Evolutionary conservation across 2,797 vertebrate genomes (phyloP).

Genomic region (Erethizon dorsatum): DNA sequence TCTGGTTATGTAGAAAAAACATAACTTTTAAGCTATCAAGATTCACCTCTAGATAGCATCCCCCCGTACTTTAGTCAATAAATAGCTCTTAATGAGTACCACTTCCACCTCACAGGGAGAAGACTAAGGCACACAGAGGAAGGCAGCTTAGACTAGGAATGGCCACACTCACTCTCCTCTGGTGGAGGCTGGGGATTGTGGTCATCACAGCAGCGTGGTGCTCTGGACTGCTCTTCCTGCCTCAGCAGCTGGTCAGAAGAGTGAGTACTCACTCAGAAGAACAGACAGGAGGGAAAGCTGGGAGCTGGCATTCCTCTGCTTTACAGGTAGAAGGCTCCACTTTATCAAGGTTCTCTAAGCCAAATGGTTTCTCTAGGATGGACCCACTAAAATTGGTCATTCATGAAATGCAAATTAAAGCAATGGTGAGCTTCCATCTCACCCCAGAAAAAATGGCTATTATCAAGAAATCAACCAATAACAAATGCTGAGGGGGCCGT

Average conservation of each 20-base stretch:
- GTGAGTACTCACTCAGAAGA: background rate
- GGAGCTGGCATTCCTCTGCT: constrained; percentile 1
- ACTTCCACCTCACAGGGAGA: background rate
- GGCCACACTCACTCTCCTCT: background rate
- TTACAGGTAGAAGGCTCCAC: background rate
- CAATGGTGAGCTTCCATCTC: background rate
- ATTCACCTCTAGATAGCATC: constrained; percentile 25
- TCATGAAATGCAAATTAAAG: background rate
- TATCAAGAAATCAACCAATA: background rate
- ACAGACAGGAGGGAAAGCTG: background rate
- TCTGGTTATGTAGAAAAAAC: background rate
- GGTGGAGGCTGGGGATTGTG: background rate
- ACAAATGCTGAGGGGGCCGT: background rate
- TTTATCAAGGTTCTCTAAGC: constrained; percentile 51
- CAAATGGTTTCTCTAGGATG: background rate
- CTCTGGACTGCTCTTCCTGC: background rate
- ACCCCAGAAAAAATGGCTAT: background rate
- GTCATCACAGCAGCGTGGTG: background rate
- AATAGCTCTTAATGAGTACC: constrained; percentile 14
- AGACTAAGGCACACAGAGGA: background rate
- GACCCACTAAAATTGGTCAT: constrained; percentile 9
- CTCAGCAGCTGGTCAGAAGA: background rate
- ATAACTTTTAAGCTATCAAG: constrained; percentile 30
- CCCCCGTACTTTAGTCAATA: background rate
- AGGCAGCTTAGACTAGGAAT: background rate